Evolutionary conservation across 2,113 vertebrate species (phyloP), one percentile per base, ranked within the genome.

Genomic region (Loxodonta africana): DNA sequence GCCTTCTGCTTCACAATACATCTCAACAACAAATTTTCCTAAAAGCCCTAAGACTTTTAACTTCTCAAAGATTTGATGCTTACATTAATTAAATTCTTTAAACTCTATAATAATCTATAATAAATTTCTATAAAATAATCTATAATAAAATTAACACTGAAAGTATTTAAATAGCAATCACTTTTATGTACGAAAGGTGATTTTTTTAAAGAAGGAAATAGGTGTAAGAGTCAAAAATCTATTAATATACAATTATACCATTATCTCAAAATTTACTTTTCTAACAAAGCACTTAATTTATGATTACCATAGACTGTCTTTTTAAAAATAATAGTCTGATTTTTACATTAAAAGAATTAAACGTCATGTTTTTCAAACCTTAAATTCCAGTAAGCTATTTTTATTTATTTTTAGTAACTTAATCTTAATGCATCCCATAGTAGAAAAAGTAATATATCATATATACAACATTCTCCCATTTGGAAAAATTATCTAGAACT

Each of bases 341-440:
- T 82, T 92, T 62, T 25, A 76, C 80, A 88, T 95, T 17, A 80
- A 92, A 94, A 81, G 2, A 92, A 88, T 51, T 41, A 74, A 76
- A 41, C 12, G 67, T 4, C 12, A 76, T 2, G 1, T 76, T 88
- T 95, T 90, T 85, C n/a, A 87, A 91, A 85, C 2, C 5, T 80
- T 85, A 91, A 96, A 67, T 97, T 91, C 69, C 44, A 85, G 33
- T 71, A 93, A 93, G 78, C 33, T 73, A 95, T 20, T 53, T 90
- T 28, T 73, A 95, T 20, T 53, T 90, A 71, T 44, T 90, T 71
- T 73, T 67, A 67, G 10, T 65, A 86, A 87, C 12, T 78, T 48
- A 51, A 92, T 17, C 14, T 71, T 37, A 74, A 90, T 25, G 9
- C 8, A 83, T 41, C 25, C 10, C 77, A 71, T 14, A 60, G 30